Evolutionary conservation across 2,113 vertebrate species (phyloP).

Genomic region (Panurus biarmicus): DNA sequence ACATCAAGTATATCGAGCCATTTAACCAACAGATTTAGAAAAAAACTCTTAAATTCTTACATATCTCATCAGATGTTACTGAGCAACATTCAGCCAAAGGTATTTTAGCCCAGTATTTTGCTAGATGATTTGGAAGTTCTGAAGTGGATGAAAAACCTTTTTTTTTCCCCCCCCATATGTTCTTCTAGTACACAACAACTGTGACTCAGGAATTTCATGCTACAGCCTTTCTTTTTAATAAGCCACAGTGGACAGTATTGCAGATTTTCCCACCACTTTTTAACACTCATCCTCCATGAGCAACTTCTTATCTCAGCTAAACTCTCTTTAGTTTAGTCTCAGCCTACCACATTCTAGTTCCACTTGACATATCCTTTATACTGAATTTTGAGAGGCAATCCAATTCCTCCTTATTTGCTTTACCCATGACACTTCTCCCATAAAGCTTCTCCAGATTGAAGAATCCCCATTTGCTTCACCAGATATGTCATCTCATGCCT

Average conservation of each 20-base stretch:
- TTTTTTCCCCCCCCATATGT: neutral
- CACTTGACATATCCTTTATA: neutral
- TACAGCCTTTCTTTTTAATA: neutral
- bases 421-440: neutral
- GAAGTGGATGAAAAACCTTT: neutral
- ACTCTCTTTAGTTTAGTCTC: neutral
- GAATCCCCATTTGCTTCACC: neutral
- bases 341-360: neutral
- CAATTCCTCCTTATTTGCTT: neutral
- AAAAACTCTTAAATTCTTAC: neutral
- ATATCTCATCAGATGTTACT: neutral
- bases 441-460: neutral
- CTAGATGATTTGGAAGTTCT: neutral
- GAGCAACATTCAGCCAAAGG: neutral
- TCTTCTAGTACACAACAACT: neutral
- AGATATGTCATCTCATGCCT: neutral
- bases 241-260: rapidly evolving
- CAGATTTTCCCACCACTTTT: neutral
- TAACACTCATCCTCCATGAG: neutral
- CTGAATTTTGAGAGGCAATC: neutral
- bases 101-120: neutral
- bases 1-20: neutral
- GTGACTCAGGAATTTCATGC: neutral
- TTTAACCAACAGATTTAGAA: neutral
- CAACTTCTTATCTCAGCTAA: neutral